Evolutionary conservation across 2,888 invertebrate genomes (phyloP).

Genomic region (Drosophila pseudotalamancana): DNA sequence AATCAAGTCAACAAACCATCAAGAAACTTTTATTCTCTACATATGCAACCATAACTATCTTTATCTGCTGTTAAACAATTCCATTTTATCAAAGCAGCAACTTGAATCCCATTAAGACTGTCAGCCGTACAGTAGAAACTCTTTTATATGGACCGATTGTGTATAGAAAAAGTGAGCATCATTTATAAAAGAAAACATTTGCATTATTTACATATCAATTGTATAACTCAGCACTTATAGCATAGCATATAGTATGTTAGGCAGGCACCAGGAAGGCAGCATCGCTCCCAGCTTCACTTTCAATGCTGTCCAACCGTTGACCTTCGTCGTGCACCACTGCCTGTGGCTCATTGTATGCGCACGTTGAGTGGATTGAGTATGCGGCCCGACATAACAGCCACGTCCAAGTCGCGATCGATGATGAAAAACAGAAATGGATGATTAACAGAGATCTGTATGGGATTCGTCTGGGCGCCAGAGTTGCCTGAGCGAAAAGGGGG

Average conservation of each 20-base stretch:
- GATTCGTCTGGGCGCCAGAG: conserved; percentile 83
- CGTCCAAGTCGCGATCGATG: conserved; percentile 91
- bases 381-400: conserved; percentile 92
- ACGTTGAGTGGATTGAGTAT: conserved; percentile 93
- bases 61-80: too few relatives aligned
- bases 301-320: conserved; percentile 44
- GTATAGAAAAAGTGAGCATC: conserved; percentile 45
- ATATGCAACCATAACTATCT: too few relatives aligned
- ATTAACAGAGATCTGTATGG: conserved; percentile 90
- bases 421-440: conserved; percentile 94
- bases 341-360: conserved; percentile 87
- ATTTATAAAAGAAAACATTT: conserved; percentile 40
- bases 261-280: conserved; percentile 47
- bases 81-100: neutral
- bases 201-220: conserved; percentile 54
- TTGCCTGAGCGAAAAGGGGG: conserved; percentile 74
- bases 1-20: too few relatives aligned
- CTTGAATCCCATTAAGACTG: neutral
- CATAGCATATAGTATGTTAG: too few relatives aligned
- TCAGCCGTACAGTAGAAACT: neutral
- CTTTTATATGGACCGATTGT: neutral
- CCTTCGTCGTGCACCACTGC: conserved; percentile 61
- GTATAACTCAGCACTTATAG: conserved; percentile 13
- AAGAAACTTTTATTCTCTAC: too few relatives aligned
- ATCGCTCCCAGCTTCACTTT: conserved; percentile 62